Evolutionary conservation across 2,797 vertebrate species (phyloP), one percentile per base, ranked within the genome.

Genomic region (Oophaga sylvatica): DNA sequence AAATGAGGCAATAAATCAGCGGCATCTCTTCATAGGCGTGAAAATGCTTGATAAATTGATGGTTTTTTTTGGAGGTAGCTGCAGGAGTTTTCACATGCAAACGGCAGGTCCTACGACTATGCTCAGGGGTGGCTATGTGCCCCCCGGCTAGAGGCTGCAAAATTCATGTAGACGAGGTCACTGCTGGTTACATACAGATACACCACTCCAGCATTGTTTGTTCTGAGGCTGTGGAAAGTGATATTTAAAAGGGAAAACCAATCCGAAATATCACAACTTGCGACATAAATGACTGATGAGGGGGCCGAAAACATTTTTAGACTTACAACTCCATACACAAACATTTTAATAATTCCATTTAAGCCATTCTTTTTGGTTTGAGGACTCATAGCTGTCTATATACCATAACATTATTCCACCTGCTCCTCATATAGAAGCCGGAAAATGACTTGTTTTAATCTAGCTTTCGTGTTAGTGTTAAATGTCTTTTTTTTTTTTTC

Each of bases 1-100:
- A 95, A 95, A 95, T 95, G 94, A 95, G 94, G 94, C 95, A 94
- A 95, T 94, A 95, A 95, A 94, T 95, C 95, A 95, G 95, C 94
- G 94, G 94, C 94, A 93, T 88, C 10, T 92, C 93, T 93, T 93
- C 91, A 78, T 60, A 67, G 93, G 94, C 92, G 85, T 95, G 71
- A 93, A 93, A 90, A 91, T 92, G 90, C 91, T 91, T 91, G 92
- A 90, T 90, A 93, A 92, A 93, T 92, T 81, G 70, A 87, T 85
- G 90, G 83, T 81, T 84, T 88, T 53, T 35, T 83, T 75, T 15
- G 31, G 63, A 76, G 56, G 68, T 88, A 71, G 83, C 83, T 81
- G 83, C 79, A 82, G 78, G 83, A 81, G 70, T 48, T 77, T 85
- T 88, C 60, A 85, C 48, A 88, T 67, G 83, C 79, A 88, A 88